Evolutionary conservation across 2,113 vertebrate genomes (phyloP).

Genomic region (Poeciliopsis turrubarensis): DNA sequence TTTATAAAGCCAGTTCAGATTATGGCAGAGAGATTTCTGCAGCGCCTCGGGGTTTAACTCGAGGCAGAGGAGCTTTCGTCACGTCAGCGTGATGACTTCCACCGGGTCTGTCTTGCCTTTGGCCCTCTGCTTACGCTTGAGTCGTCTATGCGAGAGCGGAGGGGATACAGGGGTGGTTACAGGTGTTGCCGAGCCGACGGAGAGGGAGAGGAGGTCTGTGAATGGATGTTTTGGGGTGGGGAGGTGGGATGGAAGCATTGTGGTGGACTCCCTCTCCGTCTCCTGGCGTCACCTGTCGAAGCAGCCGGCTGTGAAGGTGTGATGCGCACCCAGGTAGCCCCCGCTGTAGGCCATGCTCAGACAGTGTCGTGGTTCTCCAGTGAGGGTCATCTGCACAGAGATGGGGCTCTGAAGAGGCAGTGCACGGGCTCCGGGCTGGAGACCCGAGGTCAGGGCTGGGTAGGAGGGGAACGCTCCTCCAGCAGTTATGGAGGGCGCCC

Average conservation of each 20-base stretch:
- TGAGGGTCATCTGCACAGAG: constrained; percentile 83
- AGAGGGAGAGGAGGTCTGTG: constrained; percentile 68
- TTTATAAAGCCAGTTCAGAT: constrained; percentile 41
- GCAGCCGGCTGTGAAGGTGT: constrained; percentile 79
- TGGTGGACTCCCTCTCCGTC: constrained; percentile 72
- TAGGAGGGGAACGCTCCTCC: constrained; percentile 67
- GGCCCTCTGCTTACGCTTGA: constrained; percentile 75
- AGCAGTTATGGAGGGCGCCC: constrained; percentile 61
- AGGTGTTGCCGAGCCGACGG: constrained; percentile 59
- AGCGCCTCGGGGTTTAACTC: constrained; percentile 18
- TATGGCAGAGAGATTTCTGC: constrained; percentile 24
- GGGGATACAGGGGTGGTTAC: constrained; percentile 32
- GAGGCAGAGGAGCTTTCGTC: constrained; percentile 51
- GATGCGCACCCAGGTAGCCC: constrained; percentile 82
- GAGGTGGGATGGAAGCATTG: constrained; percentile 51
- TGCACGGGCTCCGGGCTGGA: constrained; percentile 68
- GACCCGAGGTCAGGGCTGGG: constrained; percentile 69
- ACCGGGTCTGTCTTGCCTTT: constrained; percentile 65
- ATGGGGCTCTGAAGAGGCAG: constrained; percentile 80
- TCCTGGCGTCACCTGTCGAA: constrained; percentile 87
- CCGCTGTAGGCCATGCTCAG: constrained; percentile 78
- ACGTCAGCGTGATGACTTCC: constrained; percentile 78
- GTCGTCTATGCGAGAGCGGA: constrained; percentile 61
- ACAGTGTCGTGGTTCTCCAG: constrained; percentile 79
- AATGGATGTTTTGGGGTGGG: constrained; percentile 55